Conservation (phyloP, 1,140 invertebrate genomes). For the Hycleus cichorii region DNA sequence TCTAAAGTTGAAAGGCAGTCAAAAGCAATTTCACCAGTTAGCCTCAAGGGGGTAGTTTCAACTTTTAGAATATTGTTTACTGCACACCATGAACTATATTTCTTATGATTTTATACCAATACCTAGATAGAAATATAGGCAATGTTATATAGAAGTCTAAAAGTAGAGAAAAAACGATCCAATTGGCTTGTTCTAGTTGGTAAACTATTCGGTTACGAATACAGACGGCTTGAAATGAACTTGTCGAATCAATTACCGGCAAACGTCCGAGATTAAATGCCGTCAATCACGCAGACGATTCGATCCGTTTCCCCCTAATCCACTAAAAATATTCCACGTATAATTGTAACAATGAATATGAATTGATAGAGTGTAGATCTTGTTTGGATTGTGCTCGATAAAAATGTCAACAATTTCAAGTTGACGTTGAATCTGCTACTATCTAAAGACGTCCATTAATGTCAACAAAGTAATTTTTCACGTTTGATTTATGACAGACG, state of each 20-base stretch:
- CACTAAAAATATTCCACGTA: too few species aligned
- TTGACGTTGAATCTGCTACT: slow-evolving; percentile 9
- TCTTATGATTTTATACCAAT: not conserved
- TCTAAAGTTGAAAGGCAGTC: slow-evolving; percentile 24
- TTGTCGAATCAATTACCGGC: too few species aligned
- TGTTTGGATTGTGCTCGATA: slow-evolving; percentile 1
- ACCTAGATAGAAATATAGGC: too few species aligned
- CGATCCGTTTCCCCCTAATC: too few species aligned
- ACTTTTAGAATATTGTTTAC: slow-evolving; percentile 32
- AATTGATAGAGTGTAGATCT: slow-evolving; percentile 11
- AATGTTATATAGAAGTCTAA: too few species aligned
- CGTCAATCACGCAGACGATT: too few species aligned
- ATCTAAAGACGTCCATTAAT: slow-evolving; percentile 15
- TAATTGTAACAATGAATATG: not conserved
- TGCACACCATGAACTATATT: slow-evolving; percentile 3
- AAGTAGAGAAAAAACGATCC: too few species aligned
- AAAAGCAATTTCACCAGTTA: slow-evolving; percentile 26
- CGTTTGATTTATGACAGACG: slow-evolving; percentile 10
- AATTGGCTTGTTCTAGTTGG: too few species aligned
- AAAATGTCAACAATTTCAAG: slow-evolving; percentile 13
- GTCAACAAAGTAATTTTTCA: slow-evolving; percentile 13
- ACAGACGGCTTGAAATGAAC: too few species aligned
- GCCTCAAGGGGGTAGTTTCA: slow-evolving; percentile 22
- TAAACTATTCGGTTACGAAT: too few species aligned
- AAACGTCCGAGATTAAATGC: too few species aligned